Evolutionary conservation across 2,888 invertebrate species (phyloP), one percentile per base, ranked within the genome.

Genomic region (Hypena proboscidalis): DNA sequence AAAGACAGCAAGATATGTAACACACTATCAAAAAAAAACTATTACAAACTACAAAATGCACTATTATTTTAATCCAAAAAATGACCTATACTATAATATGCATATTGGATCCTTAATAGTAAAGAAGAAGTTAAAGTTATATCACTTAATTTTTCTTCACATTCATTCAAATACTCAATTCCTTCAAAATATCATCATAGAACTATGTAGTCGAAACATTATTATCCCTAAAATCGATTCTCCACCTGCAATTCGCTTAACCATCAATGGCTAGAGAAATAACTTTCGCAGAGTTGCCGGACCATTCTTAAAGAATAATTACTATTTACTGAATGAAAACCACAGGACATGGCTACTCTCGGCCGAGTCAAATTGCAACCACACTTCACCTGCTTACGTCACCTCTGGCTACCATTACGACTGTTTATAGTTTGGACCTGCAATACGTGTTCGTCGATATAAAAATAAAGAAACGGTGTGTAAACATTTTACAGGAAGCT

Each of bases 321-420:
- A 73, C 70, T 70, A 65, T 75, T 74, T 74, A 69, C 55, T 68
- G 71, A 71, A 69, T 66, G 70, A 66, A 63, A 77, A 73, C 71
- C 75, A 69, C 78, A 76, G 78, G 77, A 77, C 78, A 74, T 73
- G 59, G 45, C 51, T 59, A 53, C 54, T 50, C 62, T 51, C 53
- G 51, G 59, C 59, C 69, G 68, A 52, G 64, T 64, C 70, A 60
- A 72, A 73, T 74, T 65, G 70, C 71, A 69, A 67, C 64, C 63
- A 45, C 60, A 62, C 68, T 70, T 61, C 60, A 62, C 68, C 69
- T 61, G 68, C 56, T 77, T 71, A 69, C 76, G 67, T 74, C 71
- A 67, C 34, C 58, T 44, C 23, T 31, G 22, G 10, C 9, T 25
- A 32, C 41, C 30, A 41, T 41, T 30, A 17, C 31, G 45, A 45